phyloP scores from a whole-genome alignment of 2,888 invertebrate genomes.

The Pasiphila rectangulata region DNA sequence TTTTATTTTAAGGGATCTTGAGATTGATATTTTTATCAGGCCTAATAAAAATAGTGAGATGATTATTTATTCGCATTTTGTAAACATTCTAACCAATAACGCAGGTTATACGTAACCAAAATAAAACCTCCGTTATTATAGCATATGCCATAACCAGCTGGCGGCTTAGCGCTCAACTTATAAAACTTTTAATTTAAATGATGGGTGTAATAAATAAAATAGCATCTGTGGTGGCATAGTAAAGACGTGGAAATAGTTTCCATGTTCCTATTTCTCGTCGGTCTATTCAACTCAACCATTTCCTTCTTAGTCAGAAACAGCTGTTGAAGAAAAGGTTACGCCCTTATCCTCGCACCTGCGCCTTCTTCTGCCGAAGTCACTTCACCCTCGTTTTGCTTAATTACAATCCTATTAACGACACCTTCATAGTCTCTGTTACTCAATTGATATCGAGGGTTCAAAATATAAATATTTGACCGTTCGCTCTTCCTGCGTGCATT shows the following conservation, averaged over 20 bases:
- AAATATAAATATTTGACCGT: constrained; percentile 47
- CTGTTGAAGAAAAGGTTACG: constrained; percentile 70
- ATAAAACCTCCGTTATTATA: constrained; percentile 39
- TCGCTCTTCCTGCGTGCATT: constrained; percentile 39
- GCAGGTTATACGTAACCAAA: constrained; percentile 46
- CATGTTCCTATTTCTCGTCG: constrained; percentile 50
- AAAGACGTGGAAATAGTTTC: constrained; percentile 45
- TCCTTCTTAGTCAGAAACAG: constrained; percentile 64
- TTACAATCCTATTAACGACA: constrained; percentile 69
- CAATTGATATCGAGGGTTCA: constrained; percentile 51
- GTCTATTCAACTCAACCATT: constrained; percentile 56
- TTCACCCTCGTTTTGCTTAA: constrained; percentile 55
- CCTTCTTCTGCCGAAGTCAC: constrained; percentile 44
- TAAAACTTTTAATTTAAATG: constrained; percentile 37
- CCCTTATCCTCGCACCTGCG: constrained; percentile 73
- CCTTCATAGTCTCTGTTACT: constrained; percentile 50
- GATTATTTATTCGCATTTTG: constrained; percentile 41
- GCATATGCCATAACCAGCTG: constrained; percentile 47
- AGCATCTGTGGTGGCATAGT: constrained; percentile 49
- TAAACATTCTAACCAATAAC: constrained; percentile 42
- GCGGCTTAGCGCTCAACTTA: constrained; percentile 37
- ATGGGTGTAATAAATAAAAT: constrained; percentile 32
- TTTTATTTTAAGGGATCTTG: too few species aligned
- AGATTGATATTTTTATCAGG: constrained; percentile 39
- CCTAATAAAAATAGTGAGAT: constrained; percentile 57